Base-by-base conservation (phyloP, 1,140 invertebrate genomes). In the Ylistrum balloti region DNA sequence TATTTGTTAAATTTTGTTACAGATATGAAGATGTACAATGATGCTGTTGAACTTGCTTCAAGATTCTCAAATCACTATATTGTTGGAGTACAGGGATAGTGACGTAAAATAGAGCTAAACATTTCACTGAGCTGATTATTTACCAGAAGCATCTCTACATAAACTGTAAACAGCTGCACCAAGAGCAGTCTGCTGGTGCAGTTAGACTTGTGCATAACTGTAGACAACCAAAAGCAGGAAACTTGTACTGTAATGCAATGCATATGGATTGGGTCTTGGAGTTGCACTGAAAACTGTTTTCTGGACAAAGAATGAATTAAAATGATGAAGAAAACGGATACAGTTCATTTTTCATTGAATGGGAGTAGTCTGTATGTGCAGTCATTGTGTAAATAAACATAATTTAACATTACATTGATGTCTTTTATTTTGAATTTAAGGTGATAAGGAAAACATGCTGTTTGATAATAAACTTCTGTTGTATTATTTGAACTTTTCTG, bases 11-110 rank as follows among this genome's bases (percentile, higher is more conserved):
- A n/a, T n/a, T 56, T 74, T 90, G 13, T 91, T 93, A 22, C 88
- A 94, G 94, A 94, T 92, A 87, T 93, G 91, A 88, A 90, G 17
- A 32, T 93, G 28, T 94, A 94, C 87, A 94, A 94, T 85, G 88
- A 91, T 92, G 94, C 94, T 28, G 93, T 94, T 38, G 91, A 93
- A 45, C 56, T 94, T 33, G 89, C 90, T 35, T 48, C 90, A 13
- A 56, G 88, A 74, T 89, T 91, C 15, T 87, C 91, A 7, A 88
- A 93, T 32, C 90, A 93, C 45, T 94, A 94, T 45, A 91, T 92
- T 33, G 89, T 92, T 20, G 93, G 93, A 15, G 90, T 94, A 33
- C 90, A 89, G 56, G 56, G 56, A 74, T 74, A 74, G 22, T 74
- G 22, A n/a, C 5, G 5, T 74, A 74, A 28, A 22, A 74, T 38